Percentiles rank a stretch among this genome's conserved stretches.
Evolutionary conservation across 2,888 invertebrate genomes (phyloP).

Genomic region (Polyploca ridens): DNA sequence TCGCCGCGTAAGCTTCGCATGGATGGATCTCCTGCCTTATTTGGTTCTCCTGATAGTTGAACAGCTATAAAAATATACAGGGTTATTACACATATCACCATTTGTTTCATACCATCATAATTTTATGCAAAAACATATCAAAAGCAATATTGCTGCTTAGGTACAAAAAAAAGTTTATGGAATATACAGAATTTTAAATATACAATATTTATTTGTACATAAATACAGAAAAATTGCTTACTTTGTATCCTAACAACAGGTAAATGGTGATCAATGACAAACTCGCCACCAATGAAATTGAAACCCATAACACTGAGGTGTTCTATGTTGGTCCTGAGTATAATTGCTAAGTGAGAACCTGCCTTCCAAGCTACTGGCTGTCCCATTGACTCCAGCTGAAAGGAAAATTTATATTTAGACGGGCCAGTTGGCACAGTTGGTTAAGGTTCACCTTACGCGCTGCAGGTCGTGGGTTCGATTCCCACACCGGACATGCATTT

Average conservation of each 20-base stretch:
- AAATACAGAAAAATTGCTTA: no score
- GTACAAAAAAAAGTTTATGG: no score
- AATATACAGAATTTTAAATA: no score
- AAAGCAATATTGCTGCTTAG: no score
- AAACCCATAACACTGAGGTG: conserved; percentile 89
- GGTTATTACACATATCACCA: background rate
- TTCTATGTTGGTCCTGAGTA: conserved; percentile 91
- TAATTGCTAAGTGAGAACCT: conserved; percentile 88
- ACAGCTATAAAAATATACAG: conserved; percentile 62
- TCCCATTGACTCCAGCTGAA: conserved; percentile 91
- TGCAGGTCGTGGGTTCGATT: no score
- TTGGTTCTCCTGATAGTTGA: conserved; percentile 73
- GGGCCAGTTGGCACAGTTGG: no score
- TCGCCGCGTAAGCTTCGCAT: conserved; percentile 77
- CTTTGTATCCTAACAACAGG: conserved; percentile 91
- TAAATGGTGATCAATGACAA: conserved; percentile 91
- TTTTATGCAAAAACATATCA: no score
- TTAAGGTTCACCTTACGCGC: no score
- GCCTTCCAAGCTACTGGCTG: conserved; percentile 92
- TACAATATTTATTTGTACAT: no score
- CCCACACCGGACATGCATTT: no score
- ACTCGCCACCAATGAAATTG: conserved; percentile 88
- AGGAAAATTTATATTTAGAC: conserved; percentile 17
- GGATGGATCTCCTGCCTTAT: conserved; percentile 74
- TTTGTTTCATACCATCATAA: no score